These are phyloP conservation scores for Catamblyrhynchus diadema DNA, from an alignment of 2,797 vertebrate species.

Conservation along the genomic window DNA sequence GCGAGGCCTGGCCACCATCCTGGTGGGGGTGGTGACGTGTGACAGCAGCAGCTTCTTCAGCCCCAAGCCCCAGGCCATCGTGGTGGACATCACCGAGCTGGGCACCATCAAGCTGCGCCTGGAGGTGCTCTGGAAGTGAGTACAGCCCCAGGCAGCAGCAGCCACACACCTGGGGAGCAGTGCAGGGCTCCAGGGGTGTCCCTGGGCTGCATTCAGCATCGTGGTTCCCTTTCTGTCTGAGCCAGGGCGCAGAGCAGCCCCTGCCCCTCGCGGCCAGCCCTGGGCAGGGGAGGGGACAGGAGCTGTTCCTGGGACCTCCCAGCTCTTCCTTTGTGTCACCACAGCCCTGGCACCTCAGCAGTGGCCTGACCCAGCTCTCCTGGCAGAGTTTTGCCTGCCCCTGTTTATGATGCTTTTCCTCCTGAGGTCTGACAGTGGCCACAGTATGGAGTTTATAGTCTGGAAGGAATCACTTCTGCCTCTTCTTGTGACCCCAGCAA, in stretches of 20 bases:
- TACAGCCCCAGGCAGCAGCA: not conserved
- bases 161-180: no score
- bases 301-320: not conserved
- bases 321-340: not conserved
- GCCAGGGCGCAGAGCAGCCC: not conserved
- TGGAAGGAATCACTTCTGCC: not conserved
- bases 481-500: not conserved
- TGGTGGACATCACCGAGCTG: conserved; percentile 94
- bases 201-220: not conserved
- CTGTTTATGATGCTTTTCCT: not conserved
- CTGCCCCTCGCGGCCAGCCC: not conserved
- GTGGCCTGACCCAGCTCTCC: not conserved
- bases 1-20: conserved; percentile 87
- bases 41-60: conserved; percentile 88
- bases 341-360: not conserved
- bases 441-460: fast-evolving
- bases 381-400: not conserved
- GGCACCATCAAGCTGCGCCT: conserved; percentile 96
- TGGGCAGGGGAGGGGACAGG: not conserved
- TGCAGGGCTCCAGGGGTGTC: not conserved
- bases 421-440: not conserved
- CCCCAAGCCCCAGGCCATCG: conserved; percentile 84
- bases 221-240: not conserved
- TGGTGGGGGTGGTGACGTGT: conserved; percentile 88
- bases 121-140: conserved; percentile 94